Conservation (phyloP, 2,797 vertebrate species). For the Neomorphus geoffroyi region DNA sequence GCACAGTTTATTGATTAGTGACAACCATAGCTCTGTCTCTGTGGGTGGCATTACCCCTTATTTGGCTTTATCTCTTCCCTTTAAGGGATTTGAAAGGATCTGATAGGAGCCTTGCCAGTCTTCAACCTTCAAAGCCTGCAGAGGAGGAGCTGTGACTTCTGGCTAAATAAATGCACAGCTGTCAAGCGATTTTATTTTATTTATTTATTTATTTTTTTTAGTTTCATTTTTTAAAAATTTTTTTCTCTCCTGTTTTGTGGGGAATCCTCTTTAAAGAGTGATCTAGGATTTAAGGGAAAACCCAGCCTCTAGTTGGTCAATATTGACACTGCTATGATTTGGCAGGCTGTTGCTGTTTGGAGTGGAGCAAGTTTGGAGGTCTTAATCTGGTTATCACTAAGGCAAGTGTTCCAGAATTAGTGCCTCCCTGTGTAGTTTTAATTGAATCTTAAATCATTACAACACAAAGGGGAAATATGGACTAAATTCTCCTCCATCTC, state of each 20-base stretch:
- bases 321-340: constrained; percentile 30
- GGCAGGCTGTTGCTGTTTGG: not conserved
- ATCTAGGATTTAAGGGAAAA: not conserved
- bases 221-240: not conserved
- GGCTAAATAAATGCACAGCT: not conserved
- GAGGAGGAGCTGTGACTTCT: constrained; percentile 35
- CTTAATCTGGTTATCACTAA: constrained; percentile 9
- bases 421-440: not conserved
- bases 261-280: constrained; percentile 4
- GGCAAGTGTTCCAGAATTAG: constrained; percentile 25
- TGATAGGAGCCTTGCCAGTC: not conserved
- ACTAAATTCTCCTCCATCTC: constrained; percentile 33
- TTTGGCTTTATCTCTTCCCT: not conserved
- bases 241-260: not conserved
- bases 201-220: not conserved
- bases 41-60: not conserved
- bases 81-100: not conserved
- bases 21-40: not conserved
- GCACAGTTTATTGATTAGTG: not conserved
- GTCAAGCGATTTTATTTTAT: not conserved
- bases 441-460: constrained; percentile 37
- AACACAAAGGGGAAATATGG: not conserved
- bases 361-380: constrained; percentile 23
- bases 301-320: not conserved
- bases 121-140: not conserved